Percentiles rank a stretch among this genome's conserved stretches.
Conservation (phyloP, 2,888 invertebrate species). For the Latheticus oryzae region DNA sequence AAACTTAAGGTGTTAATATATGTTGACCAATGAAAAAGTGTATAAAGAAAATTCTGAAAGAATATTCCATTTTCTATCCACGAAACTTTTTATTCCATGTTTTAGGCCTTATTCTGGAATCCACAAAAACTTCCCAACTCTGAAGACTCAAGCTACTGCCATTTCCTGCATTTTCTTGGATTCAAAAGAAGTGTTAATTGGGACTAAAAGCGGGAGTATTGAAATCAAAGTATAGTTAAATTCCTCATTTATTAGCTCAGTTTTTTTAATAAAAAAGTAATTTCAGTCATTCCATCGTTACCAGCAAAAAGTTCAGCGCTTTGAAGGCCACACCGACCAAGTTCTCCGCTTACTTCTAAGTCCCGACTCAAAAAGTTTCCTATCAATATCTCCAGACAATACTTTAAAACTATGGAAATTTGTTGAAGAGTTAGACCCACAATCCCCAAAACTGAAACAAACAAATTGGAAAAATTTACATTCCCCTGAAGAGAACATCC, state of each 20-base stretch:
- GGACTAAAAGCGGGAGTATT: constrained; percentile 66
- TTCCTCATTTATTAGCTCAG: too few relatives aligned
- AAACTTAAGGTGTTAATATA: too few relatives aligned
- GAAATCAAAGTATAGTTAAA: constrained; percentile 58
- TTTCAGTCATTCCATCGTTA: constrained; percentile 29
- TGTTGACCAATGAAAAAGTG: too few relatives aligned
- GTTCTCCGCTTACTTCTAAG: constrained; percentile 69
- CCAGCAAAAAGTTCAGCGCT: constrained; percentile 49
- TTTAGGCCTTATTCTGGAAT: constrained; percentile 53
- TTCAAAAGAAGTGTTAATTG: constrained; percentile 65
- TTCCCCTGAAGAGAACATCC: constrained; percentile 51
- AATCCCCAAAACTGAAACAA: constrained; percentile 61
- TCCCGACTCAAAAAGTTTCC: constrained; percentile 68
- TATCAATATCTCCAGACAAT: constrained; percentile 71
- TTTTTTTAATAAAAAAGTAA: constrained; percentile 1
- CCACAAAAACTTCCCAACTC: constrained; percentile 64
- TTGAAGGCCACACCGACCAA: constrained; percentile 65
- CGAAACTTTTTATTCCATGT: constrained; percentile 33
- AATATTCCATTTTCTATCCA: too few relatives aligned
- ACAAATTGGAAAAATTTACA: constrained; percentile 58
- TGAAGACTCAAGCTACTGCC: constrained; percentile 71
- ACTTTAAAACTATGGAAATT: constrained; percentile 71
- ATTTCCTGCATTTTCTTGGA: constrained; percentile 70
- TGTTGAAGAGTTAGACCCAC: constrained; percentile 55
- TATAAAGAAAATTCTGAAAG: too few relatives aligned